Base-by-base conservation (phyloP, 2,888 invertebrate genomes). In the Onthophagus sagittarius region DNA sequence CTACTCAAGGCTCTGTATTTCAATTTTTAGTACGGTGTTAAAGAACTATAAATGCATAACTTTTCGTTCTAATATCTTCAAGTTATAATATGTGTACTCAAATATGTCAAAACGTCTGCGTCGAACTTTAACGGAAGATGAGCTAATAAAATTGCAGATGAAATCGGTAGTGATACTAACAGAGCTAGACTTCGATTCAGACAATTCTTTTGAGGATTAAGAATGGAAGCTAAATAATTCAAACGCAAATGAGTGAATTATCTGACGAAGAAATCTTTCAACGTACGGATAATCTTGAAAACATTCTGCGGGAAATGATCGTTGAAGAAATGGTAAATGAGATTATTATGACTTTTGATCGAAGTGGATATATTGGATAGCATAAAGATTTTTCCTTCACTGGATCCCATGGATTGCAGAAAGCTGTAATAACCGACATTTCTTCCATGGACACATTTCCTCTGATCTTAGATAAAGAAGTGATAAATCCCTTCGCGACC, bases 401-500 rank as follows among this genome's bases (percentile, higher is more conserved):
- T 70, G 70, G 73, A 23, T 62, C 33, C 70, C 63, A 71, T 33
- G 64, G 65, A 13, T 67, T 71, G 13, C 39, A 73, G 32, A 63
- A n/a, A 73, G 39, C 15, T 15, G 11, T 73, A 71, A 53, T 71
- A 71, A 62, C 2, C 11, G 11, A 73, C 15, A 71, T 73, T 7
- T 70, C 70, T 73, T 70, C 70, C n/a, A 14, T 63, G 39, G 5
- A 63, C 2, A 32, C 5, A 23, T 3, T 53, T 73, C 63, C 33
- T 62, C 71, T 23, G 23, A 31, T 73, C 23, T 15, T 73, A 13
- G 62, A 70, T 70, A 31, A 70, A 6, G 72, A 72, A 5, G 69
- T 72, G 62, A 69, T 72, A 23, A 15, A 74, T 33, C 39, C 71
- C 15, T 39, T 71, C 23, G 71, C 67, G 7, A 63, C 67, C 15